Conservation (phyloP, 2,113 vertebrate species). For the Chascanopsetta lugubris region DNA sequence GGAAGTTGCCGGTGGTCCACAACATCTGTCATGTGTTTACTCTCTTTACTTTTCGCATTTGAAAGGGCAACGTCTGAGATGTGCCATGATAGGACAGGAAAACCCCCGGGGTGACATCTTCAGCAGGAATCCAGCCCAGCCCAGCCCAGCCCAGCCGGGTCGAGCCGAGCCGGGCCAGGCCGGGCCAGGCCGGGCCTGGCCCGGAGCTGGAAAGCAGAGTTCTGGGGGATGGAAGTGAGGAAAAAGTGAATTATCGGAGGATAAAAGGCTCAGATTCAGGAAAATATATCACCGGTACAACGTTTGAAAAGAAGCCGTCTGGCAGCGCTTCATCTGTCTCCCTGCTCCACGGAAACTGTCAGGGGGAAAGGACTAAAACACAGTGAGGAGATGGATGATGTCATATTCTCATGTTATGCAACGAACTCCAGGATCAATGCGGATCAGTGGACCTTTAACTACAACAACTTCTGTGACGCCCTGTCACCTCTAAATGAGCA, state of each 20-base stretch:
- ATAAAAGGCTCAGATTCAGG: constrained; percentile 15
- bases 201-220: constrained; percentile 18
- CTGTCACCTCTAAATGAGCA: too few relatives aligned
- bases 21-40: background rate
- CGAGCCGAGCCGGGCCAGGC: too few relatives aligned
- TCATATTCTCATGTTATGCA: background rate
- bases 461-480: background rate
- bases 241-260: background rate
- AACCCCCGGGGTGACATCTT: constrained; percentile 14
- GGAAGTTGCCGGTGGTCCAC: constrained; percentile 39
- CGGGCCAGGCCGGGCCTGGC: background rate
- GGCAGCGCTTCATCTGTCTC: background rate
- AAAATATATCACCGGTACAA: background rate
- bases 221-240: background rate
- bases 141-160: too few relatives aligned
- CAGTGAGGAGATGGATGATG: background rate
- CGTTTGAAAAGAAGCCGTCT: background rate
- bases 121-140: constrained; percentile 10
- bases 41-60: background rate
- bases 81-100: background rate
- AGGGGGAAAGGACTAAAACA: background rate
- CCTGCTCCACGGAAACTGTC: constrained; percentile 19
- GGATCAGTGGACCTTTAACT: background rate
- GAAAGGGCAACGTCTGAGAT: too few relatives aligned
- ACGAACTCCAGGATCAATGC: background rate